A percentile compares a stretch with the other conserved stretches of the same genome.
These are phyloP conservation scores for Octopus bimaculoides DNA, from an alignment of 1,140 invertebrate genomes.

Conservation along the genomic window DNA sequence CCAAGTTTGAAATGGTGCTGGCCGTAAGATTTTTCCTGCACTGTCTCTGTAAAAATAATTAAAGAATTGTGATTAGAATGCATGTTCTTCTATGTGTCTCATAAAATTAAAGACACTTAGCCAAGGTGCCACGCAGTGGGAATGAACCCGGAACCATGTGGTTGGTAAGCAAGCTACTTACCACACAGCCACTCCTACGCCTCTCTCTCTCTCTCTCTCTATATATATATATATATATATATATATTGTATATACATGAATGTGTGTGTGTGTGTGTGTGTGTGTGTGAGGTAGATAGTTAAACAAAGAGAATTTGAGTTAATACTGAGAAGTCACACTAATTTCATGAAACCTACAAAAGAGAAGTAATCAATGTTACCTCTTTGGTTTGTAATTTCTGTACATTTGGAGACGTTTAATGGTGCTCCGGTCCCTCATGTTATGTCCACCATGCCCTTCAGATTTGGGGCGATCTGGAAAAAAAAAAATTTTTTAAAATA, in stretches of 20 bases:
- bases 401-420: slow-evolving; percentile 98
- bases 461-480: slow-evolving; percentile 54
- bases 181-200: too few relatives aligned
- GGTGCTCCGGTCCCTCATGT: slow-evolving; percentile 84
- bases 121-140: too few relatives aligned
- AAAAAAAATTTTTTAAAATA: not conserved
- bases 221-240: too few relatives aligned
- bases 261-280: too few relatives aligned
- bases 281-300: too few relatives aligned
- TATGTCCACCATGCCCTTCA: slow-evolving; percentile 79
- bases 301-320: too few relatives aligned
- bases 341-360: too few relatives aligned
- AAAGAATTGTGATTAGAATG: not conserved
- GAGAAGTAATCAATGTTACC: slow-evolving; percentile 54
- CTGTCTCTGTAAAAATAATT: slow-evolving; percentile 63
- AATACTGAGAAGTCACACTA: too few relatives aligned
- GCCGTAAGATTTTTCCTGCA: slow-evolving; percentile 86
- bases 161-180: too few relatives aligned
- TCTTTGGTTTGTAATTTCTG: slow-evolving; percentile 91
- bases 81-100: not conserved
- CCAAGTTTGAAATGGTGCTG: slow-evolving; percentile 92
- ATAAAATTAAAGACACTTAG: not conserved
- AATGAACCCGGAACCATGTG: too few relatives aligned
- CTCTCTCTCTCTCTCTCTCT: too few relatives aligned
- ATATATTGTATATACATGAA: too few relatives aligned